phyloP scores from a whole-genome alignment of 92 coral and sea anemone species.

The Actinernus sp. region DNA sequence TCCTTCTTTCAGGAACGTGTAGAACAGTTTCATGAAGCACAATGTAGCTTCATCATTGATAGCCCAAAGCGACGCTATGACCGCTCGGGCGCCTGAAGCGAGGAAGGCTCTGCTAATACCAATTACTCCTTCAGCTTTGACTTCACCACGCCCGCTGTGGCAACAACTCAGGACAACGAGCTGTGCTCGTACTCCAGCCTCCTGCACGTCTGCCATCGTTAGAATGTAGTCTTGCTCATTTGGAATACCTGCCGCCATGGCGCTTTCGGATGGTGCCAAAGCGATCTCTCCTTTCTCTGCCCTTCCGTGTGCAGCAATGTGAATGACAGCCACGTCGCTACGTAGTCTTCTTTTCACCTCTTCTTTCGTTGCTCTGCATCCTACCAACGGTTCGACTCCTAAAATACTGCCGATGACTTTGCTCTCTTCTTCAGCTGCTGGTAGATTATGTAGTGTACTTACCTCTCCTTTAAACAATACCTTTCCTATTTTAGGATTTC shows the following conservation, averaged over 20 bases:
- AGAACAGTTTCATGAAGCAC: no score
- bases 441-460: neutral
- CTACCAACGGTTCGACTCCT: neutral
- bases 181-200: no score
- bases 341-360: neutral
- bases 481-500: slow-evolving; percentile 25
- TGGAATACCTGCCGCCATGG: neutral
- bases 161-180: no score
- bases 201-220: slow-evolving; percentile 16
- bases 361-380: slow-evolving; percentile 2
- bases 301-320: no score
- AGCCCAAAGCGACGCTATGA: no score
- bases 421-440: slow-evolving; percentile 4
- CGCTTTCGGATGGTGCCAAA: neutral
- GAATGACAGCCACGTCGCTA: neutral
- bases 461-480: slow-evolving; percentile 1
- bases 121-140: no score
- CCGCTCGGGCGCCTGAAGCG: no score
- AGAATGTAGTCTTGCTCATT: slow-evolving; percentile 13
- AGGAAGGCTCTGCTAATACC: no score
- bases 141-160: no score
- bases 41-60: no score
- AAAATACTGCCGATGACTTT: neutral
- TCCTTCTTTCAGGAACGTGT: no score
- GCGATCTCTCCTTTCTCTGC: no score